Evolutionary conservation across 2,888 invertebrate genomes (phyloP).

Genomic region (Tridacna gigas): DNA sequence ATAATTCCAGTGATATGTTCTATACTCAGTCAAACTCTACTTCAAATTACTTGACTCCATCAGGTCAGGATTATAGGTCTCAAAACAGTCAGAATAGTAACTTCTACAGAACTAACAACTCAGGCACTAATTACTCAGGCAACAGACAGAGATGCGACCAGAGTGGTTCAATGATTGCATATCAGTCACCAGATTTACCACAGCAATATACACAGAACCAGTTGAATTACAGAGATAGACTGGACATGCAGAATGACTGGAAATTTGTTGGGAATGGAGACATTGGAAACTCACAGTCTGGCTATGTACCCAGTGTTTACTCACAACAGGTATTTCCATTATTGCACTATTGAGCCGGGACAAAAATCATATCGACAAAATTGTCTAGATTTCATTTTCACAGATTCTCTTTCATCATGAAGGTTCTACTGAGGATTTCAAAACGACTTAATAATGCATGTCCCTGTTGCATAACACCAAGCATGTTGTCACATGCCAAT

Average conservation of each 20-base stretch:
- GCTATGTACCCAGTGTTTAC: slow-evolving; percentile 31
- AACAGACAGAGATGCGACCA: slow-evolving; percentile 17
- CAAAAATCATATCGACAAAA: no score
- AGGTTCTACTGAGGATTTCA: no score
- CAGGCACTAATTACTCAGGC: background rate
- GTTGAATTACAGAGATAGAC: slow-evolving; percentile 23
- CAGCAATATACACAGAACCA: slow-evolving; percentile 38
- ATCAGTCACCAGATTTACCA: background rate
- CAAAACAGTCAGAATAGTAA: slow-evolving; percentile 5
- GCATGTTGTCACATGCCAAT: no score
- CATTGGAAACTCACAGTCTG: slow-evolving; percentile 3
- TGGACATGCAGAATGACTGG: slow-evolving; percentile 48
- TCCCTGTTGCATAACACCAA: no score
- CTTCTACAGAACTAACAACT: background rate
- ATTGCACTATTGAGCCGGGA: background rate
- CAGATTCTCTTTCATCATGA: background rate
- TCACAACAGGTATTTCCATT: slow-evolving; percentile 33
- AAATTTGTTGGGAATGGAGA: slow-evolving; percentile 61
- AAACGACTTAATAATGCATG: no score
- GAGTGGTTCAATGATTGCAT: slow-evolving; percentile 7
- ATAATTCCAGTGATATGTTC: slow-evolving; percentile 40
- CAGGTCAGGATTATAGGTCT: slow-evolving; percentile 20
- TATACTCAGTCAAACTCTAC: slow-evolving; percentile 39
- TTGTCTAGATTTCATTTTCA: background rate
- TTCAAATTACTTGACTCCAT: slow-evolving; percentile 9